Base-by-base conservation (phyloP, 2,888 invertebrate genomes). In the Chrysolina oricalcia region DNA sequence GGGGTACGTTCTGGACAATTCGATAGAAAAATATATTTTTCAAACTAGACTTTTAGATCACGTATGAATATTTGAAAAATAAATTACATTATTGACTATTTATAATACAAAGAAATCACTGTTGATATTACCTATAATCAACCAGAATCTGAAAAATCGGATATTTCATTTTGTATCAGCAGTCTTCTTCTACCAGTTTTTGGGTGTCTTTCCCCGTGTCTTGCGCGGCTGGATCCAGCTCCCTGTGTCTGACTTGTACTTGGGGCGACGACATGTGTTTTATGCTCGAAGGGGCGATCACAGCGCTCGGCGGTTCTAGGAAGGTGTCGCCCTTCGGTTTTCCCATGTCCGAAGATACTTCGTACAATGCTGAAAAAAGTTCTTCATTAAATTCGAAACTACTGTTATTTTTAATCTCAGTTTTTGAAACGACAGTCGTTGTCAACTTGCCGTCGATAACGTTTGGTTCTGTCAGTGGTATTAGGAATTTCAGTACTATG, bases 201-300 rank as follows among this genome's bases (percentile, higher is more conserved):
- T 96, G 96, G 64, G 97, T 97, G 90, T 97, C 97, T 89, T 95
- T 96, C 88, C 96, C 97, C 73, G 96, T 95, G 89, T 97, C 97
- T 74, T 93, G 92, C 73, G 92, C 90, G 70, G 93, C 92, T 4
- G 97, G 97, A 90, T 97, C 96, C 76, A 97, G 91, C 87, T 95
- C 94, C 82, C 93, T 92, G 88, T 94, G 95, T 88, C 94, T 91
- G 82, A 94, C 90, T 87, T 93, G 93, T 82, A 94, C 90, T 87
- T 93, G 93, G 35, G 94, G 94, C 76, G 94, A 93, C 72, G 93
- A 93, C 85, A 93, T 92, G 86, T 96, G 95, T 82, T 95, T 95
- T 83, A 95, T 92, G 84, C 94, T 95, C 81, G 95, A 95, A 59
- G 96, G 96, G 53, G 95, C 94, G 81, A 96, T 91, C 82, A 95